phyloP scores from a whole-genome alignment of 2,113 vertebrate genomes.

The Nibea albiflora region DNA sequence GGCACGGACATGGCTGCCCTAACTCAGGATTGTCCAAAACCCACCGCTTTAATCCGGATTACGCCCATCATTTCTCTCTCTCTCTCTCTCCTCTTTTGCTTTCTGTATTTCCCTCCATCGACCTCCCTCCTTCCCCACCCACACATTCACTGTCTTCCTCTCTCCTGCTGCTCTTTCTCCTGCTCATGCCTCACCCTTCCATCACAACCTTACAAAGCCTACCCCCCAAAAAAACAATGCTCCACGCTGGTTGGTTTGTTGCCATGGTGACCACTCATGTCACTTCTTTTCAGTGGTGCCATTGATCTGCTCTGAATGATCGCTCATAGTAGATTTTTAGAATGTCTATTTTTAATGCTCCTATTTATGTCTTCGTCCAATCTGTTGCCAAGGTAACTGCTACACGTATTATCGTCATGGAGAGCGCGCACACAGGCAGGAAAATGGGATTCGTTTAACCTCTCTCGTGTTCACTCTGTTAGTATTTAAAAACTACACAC shows the following conservation, averaged over 20 bases:
- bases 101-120: slow-evolving; percentile 54
- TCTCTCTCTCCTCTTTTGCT: slow-evolving; percentile 40
- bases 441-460: neutral
- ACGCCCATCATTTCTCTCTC: slow-evolving; percentile 69
- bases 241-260: slow-evolving; percentile 45
- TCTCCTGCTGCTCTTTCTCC: slow-evolving; percentile 58
- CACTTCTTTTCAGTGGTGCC: slow-evolving; percentile 17
- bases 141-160: slow-evolving; percentile 38
- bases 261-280: slow-evolving; percentile 50
- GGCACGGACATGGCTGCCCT: slow-evolving; percentile 47
- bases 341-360: slow-evolving; percentile 66
- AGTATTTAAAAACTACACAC: neutral
- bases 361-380: slow-evolving; percentile 36
- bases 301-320: slow-evolving; percentile 32
- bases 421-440: neutral
- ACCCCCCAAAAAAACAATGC: neutral
- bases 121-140: slow-evolving; percentile 24
- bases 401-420: slow-evolving; percentile 30
- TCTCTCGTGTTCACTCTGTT: neutral
- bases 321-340: slow-evolving; percentile 38
- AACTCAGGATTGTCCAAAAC: slow-evolving; percentile 80
- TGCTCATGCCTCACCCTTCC: slow-evolving; percentile 46
- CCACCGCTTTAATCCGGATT: slow-evolving; percentile 82
- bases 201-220: slow-evolving; percentile 28
- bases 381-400: slow-evolving; percentile 72